A percentile compares a stretch with the other conserved stretches of the same genome.
Conservation (phyloP, 2,113 vertebrate genomes). For the Thinocorus orbignyianus region DNA sequence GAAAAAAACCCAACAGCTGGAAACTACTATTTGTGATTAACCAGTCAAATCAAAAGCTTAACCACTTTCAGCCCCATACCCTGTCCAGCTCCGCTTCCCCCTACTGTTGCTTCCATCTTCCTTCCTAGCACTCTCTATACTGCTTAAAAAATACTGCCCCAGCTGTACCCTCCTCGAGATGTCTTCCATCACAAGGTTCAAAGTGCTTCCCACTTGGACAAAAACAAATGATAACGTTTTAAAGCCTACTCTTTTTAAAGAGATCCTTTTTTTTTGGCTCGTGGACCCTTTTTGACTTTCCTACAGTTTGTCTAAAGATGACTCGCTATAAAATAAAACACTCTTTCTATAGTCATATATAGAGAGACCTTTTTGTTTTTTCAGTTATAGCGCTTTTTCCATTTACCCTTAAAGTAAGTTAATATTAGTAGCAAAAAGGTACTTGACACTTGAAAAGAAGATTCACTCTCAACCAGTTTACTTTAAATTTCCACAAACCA, state of each 20-base stretch:
- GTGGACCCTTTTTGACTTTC: background rate
- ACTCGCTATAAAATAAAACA: background rate
- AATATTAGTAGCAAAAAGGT: background rate
- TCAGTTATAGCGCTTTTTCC: background rate
- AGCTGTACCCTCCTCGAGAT: background rate
- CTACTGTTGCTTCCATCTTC: background rate
- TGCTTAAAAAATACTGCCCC: background rate
- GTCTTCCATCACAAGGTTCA: background rate
- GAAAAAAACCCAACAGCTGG: rapidly evolving
- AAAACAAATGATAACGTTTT: background rate
- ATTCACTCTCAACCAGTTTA: background rate
- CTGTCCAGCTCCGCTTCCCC: background rate
- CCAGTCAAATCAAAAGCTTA: background rate
- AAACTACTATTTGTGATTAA: background rate
- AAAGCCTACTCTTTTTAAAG: background rate
- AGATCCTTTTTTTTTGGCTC: background rate
- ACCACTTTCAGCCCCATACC: background rate
- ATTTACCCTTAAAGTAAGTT: background rate
- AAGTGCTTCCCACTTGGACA: background rate
- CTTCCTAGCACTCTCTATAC: background rate
- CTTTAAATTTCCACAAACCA: background rate
- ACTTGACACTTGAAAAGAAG: background rate
- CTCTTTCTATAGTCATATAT: background rate
- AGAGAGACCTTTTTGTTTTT: background rate
- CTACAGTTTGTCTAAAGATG: background rate